Evolutionary conservation across 2,113 vertebrate species (phyloP).

Genomic region (Bettongia penicillata): DNA sequence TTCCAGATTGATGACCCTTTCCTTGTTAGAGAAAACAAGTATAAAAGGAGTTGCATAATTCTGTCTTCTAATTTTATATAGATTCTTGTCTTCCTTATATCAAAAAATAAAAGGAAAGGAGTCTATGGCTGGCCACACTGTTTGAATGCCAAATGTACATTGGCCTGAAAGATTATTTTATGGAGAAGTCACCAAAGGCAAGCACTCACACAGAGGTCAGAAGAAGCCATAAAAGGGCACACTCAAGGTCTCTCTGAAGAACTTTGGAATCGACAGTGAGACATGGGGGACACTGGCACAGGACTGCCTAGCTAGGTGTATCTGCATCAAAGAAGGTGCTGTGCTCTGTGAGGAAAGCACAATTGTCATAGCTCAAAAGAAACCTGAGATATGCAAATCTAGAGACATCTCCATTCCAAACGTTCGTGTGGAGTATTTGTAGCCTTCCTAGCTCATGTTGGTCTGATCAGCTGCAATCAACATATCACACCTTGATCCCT

Average conservation of each 20-base stretch:
- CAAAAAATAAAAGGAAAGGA: neutral
- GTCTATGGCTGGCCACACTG: neutral
- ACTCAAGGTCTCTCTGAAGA: too few relatives aligned
- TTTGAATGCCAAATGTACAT: neutral
- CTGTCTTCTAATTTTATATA: neutral
- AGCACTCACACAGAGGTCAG: neutral
- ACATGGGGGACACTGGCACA: too few relatives aligned
- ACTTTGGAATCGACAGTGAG: neutral
- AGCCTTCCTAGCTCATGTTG: neutral
- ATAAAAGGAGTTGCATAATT: neutral
- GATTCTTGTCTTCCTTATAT: neutral
- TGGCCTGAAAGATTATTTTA: neutral
- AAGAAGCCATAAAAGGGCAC: neutral
- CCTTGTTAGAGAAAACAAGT: neutral
- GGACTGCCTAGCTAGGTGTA: neutral
- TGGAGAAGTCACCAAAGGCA: neutral
- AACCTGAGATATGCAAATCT: too few relatives aligned
- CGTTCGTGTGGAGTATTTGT: neutral
- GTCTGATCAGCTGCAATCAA: neutral
- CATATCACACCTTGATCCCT: too few relatives aligned
- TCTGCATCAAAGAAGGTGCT: neutral
- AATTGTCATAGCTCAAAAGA: too few relatives aligned
- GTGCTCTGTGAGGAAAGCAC: neutral
- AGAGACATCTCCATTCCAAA: too few relatives aligned
- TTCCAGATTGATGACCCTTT: neutral